Evolutionary conservation across 2,888 invertebrate species (phyloP), one percentile per base, ranked within the genome.

Genomic region (Dexiosoma caninum): DNA sequence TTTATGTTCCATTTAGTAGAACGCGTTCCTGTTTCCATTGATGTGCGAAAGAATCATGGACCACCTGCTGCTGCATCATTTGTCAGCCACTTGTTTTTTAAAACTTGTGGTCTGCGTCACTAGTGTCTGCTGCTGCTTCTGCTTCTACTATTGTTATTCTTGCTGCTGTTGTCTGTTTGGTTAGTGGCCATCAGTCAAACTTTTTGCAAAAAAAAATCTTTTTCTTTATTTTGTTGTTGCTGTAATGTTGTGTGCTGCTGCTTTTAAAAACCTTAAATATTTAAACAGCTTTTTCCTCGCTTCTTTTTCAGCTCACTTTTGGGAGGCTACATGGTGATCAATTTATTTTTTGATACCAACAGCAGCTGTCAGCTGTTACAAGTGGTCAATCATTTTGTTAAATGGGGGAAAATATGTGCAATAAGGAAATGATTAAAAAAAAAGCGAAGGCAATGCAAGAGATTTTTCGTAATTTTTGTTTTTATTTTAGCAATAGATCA

Each of bases 351-450:
- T 53, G 49, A 55, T 51, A 6, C 27, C 4, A 53, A 23, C 76
- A 81, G 67, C 83, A 82, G 83, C 77, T 83, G 82, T 62, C 83
- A 83, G 83, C 83, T 83, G 83, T 74, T 83, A 72, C 80, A 71
- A 71, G 53, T 76, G 72, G 72, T 72, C 80, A 71, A 76, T 76
- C 60, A 77, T 57, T n/a, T 76, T 66, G 30, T 64, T 49, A 66
- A 74, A 74, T 57, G 37, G 12, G 23, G 9, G 9, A 44, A 66
- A 46, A 55, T 2, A 30, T 27, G 37, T 12, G 5, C 23, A 42
- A 32, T 60, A 76, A 67, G 49, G 51, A 67, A 76, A 60, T 60
- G 14, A 37, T 14, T 66, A 30, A 49, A 51, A 21, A n/a, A 44
- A n/a, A n/a, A n/a, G n/a, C n/a, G 62, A 55, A 37, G 55, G n/a